Conservation (phyloP, 2,888 invertebrate genomes). For the Agelastica alni region DNA sequence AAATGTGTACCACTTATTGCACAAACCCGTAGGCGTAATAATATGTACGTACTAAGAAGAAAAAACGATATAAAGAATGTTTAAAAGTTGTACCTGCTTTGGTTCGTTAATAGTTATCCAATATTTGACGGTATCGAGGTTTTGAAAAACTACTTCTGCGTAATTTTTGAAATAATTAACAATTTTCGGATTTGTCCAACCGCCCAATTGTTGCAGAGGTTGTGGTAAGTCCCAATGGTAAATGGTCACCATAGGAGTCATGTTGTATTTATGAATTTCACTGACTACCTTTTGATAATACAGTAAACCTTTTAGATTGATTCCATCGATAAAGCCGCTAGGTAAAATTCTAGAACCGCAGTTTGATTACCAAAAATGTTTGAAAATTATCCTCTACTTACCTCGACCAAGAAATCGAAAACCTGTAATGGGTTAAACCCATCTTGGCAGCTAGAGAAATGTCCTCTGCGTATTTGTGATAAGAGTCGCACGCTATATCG, state of each 20-base stretch:
- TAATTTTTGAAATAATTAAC: conserved; percentile 65
- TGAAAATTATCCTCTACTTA: not conserved
- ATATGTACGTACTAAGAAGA: conserved; percentile 3
- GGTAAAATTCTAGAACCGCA: conserved; percentile 57
- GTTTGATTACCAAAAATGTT: not conserved
- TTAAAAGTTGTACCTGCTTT: conserved; percentile 24
- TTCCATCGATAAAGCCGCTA: conserved; percentile 56
- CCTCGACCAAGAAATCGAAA: conserved; percentile 40
- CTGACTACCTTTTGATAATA: conserved; percentile 33
- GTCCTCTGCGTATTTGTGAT: conserved; percentile 67
- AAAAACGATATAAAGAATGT: not conserved
- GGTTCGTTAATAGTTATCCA: conserved; percentile 65
- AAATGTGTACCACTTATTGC: too few species aligned
- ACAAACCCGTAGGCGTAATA: too few species aligned
- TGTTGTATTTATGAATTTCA: conserved; percentile 15
- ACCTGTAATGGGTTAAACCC: conserved; percentile 62
- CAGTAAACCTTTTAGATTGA: conserved; percentile 57
- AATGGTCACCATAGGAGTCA: conserved; percentile 30
- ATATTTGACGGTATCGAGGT: conserved; percentile 60
- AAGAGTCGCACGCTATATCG: conserved; percentile 69
- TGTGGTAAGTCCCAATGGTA: conserved; percentile 66
- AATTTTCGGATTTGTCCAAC: conserved; percentile 67
- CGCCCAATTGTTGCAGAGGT: conserved; percentile 57
- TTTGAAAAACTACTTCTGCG: conserved; percentile 57
- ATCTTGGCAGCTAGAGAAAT: conserved; percentile 61